Evolutionary conservation across 2,113 vertebrate genomes (phyloP).

Genomic region (Podiceps cristatus): DNA sequence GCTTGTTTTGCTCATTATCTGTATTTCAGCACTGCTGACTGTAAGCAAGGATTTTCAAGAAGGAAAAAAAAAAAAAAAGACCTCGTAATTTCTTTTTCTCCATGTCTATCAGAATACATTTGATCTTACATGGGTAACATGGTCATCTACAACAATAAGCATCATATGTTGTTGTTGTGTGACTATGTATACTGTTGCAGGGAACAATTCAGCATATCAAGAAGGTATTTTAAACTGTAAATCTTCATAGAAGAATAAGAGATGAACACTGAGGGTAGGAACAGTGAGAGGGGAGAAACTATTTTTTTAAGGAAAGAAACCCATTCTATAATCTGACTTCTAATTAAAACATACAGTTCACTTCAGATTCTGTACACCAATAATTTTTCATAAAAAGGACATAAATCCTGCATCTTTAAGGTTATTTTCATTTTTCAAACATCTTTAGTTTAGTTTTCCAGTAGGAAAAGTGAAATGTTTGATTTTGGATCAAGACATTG

Average conservation of each 20-base stretch:
- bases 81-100: background rate
- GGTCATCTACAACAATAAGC: background rate
- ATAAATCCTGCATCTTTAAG: background rate
- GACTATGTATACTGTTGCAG: background rate
- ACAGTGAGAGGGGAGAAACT: background rate
- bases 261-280: background rate
- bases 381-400: background rate
- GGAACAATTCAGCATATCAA: background rate
- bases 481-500: background rate
- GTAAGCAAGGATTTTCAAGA: background rate
- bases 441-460: background rate
- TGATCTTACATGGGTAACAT: background rate
- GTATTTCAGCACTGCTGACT: background rate
- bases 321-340: background rate
- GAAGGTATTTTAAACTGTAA: background rate
- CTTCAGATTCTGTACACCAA: background rate
- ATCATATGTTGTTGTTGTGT: background rate
- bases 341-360: rapidly evolving
- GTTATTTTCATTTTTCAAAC: background rate
- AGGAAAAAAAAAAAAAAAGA: background rate
- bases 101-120: background rate
- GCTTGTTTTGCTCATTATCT: background rate
- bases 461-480: background rate
- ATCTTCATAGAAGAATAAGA: background rate
- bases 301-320: background rate